phyloP scores from a whole-genome alignment of 2,797 vertebrate species.

The Channallabes apus region DNA sequence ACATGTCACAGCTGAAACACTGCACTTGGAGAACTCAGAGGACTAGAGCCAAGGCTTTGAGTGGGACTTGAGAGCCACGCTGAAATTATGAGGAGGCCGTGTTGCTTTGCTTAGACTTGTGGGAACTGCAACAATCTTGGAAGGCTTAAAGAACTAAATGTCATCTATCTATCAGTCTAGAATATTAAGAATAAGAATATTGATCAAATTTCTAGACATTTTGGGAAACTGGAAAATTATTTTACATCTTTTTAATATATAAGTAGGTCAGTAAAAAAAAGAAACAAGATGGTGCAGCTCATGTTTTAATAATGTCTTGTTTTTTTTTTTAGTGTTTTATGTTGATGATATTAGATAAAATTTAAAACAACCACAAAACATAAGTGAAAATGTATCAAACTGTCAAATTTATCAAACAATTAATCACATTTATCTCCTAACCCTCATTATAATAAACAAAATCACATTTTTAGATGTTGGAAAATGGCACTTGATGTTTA shows the following conservation, averaged over 20 bases:
- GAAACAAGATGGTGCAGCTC: background rate
- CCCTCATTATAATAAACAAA: too few species aligned
- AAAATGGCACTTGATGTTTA: too few species aligned
- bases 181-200: background rate
- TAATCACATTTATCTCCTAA: too few species aligned
- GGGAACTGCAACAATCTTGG: background rate
- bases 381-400: too few species aligned
- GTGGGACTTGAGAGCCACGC: too few species aligned
- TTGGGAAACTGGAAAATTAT: background rate
- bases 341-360: background rate
- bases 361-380: too few species aligned
- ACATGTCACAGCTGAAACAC: background rate
- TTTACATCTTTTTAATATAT: background rate
- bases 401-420: too few species aligned
- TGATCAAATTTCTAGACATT: background rate
- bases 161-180: too few species aligned
- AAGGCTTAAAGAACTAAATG: background rate
- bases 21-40: background rate
- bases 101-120: constrained; percentile 54
- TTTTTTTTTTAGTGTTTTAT: background rate
- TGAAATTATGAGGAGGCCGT: background rate
- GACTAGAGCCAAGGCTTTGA: background rate
- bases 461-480: too few species aligned
- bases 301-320: background rate
- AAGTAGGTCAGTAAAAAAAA: background rate